These are phyloP conservation scores for Zapus hudsonius DNA, from an alignment of 2,113 vertebrate genomes.

Conservation along the genomic window DNA sequence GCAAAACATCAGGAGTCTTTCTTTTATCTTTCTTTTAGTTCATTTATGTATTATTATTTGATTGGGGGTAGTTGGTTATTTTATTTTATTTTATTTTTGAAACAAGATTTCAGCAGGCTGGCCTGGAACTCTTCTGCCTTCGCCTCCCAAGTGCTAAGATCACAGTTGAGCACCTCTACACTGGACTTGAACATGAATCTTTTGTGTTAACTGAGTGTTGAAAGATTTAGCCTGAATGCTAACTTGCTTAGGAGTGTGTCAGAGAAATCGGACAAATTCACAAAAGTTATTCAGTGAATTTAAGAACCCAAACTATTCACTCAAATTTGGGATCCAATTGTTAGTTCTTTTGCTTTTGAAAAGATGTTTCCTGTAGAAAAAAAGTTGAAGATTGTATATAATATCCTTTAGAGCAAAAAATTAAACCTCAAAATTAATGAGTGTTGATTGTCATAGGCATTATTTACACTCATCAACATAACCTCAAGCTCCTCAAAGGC, in stretches of 20 bases:
- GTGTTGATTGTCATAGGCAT: constrained; percentile 80
- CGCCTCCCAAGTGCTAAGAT: background rate
- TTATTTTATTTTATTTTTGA: background rate
- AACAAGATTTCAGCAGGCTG: background rate
- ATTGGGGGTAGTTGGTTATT: background rate
- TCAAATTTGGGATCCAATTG: constrained; percentile 48
- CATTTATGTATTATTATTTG: background rate
- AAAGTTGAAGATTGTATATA: constrained; percentile 47
- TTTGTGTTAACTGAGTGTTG: background rate
- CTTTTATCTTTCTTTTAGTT: no score
- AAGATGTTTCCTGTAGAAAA: background rate
- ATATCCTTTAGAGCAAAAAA: constrained; percentile 5
- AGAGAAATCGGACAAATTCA: background rate
- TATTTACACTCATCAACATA: constrained; percentile 49
- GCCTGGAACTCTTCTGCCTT: background rate
- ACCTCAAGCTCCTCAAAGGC: background rate
- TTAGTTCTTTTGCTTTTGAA: background rate
- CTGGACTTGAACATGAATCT: background rate
- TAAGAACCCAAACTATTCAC: constrained; percentile 40
- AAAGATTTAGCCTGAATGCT: constrained; percentile 3
- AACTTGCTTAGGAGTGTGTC: background rate
- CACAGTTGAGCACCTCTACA: background rate
- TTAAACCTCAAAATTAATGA: background rate
- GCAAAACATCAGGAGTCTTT: background rate
- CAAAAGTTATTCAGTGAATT: background rate